Conservation (phyloP, 2,113 vertebrate species). For the Pongo pygmaeus region DNA sequence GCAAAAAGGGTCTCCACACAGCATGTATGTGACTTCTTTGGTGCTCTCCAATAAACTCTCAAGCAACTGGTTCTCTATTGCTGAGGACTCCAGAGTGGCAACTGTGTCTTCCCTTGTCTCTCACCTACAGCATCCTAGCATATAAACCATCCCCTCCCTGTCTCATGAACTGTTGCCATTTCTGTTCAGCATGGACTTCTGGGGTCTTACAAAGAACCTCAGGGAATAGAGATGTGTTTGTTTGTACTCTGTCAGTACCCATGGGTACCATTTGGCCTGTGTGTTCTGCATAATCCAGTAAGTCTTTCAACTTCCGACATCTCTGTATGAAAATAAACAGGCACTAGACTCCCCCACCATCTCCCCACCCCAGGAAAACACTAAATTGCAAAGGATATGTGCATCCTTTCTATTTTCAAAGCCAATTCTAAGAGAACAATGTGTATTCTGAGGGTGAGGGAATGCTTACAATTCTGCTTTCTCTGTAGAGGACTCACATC, state of each 20-base stretch:
- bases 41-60: neutral
- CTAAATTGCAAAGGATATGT: neutral
- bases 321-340: neutral
- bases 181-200: neutral
- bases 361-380: neutral
- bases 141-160: accelerated
- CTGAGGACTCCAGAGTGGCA: neutral
- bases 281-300: neutral
- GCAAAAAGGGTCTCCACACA: neutral
- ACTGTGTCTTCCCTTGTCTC: neutral
- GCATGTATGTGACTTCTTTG: neutral
- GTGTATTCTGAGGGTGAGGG: accelerated
- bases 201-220: neutral
- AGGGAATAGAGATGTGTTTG: neutral
- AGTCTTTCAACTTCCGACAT: neutral
- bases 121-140: neutral
- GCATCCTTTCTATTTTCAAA: neutral
- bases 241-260: neutral
- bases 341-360: neutral
- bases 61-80: neutral
- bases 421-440: neutral
- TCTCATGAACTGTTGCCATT: neutral
- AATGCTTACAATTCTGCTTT: neutral
- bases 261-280: neutral
- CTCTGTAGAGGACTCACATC: too few relatives aligned